These are phyloP conservation scores for Haliaeetus leucogaster DNA, from an alignment of 2,113 vertebrate genomes.

Conservation along the genomic window DNA sequence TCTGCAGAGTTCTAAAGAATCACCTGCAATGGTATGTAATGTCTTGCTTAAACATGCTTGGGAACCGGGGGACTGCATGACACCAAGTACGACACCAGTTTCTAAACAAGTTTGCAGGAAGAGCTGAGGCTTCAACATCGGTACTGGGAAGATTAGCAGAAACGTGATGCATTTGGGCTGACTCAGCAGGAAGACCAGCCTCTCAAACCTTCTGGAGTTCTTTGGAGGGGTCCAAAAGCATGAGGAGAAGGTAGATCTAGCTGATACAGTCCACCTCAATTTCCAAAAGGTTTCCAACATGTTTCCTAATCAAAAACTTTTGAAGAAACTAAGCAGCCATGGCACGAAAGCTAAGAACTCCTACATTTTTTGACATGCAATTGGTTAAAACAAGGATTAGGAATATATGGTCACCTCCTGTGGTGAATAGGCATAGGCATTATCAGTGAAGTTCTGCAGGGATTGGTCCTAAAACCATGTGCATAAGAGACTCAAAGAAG, in stretches of 20 bases:
- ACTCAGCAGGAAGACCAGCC: neutral
- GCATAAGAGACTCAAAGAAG: neutral
- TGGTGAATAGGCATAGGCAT: neutral
- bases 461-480: neutral
- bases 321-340: neutral
- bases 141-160: neutral
- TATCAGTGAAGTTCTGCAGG: neutral
- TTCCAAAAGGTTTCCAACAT: neutral
- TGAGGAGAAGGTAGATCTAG: neutral
- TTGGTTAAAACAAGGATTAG: neutral
- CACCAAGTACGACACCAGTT: neutral
- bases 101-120: neutral
- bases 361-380: neutral
- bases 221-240: neutral
- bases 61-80: neutral
- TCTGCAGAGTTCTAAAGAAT: neutral
- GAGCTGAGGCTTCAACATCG: neutral
- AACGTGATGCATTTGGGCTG: neutral
- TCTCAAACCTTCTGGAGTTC: neutral
- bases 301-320: neutral
- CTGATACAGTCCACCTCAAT: neutral
- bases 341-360: neutral
- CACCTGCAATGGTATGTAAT: neutral
- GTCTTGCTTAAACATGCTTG: neutral
- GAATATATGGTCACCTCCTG: neutral